Base-by-base conservation (phyloP, 2,113 vertebrate species). In the Tor tambroides region DNA sequence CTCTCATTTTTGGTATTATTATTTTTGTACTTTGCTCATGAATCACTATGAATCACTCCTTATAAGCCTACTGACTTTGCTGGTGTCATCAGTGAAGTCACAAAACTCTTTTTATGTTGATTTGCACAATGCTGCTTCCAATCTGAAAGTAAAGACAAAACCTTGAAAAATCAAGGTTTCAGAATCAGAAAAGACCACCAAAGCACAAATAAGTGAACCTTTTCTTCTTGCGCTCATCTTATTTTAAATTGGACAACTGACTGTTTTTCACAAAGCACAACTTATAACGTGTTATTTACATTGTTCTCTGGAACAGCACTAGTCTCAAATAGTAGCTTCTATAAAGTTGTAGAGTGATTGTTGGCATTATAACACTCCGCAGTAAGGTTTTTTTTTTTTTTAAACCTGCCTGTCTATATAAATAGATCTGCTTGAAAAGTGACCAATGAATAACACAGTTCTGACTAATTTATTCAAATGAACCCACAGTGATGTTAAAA, bases 101-200 rank as follows among this genome's bases (percentile, higher is more conserved):
- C 59, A 43, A 63, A 83, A 49, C 32, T 26, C 1, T 26, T 61
- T 80, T 32, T 21, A 32, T 69, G 9, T 67, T 35, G 26, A 83
- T 71, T 83, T 71, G 63, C 80, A 71, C 80, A 51, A 69, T 67
- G 26, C 78, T 80, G 54, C 63, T 83, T 83, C 63, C 80, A 51
- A 21, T 65, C 17, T 23, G 6, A 83, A 83, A 28, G n/a, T 46
- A 51, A 82, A 82, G 38, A 30, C 61, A 72, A 38, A 72, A 38
- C 2, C n/a, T 67, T 82, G 26, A 30, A 49, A 49, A 49, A 0
- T 1, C 1, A 51, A 38, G 35, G 5, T 38, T 38, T 51, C 49
- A 0, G 15, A 63, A 82, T 28, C 59, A 65, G 80, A 19, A 38
- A 59, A 69, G 11, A 71, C 63, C 63, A 51, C 63, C 19, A 71